These are phyloP conservation scores for Onychorhynchus coronatus DNA, from an alignment of 2,113 vertebrate genomes.

Conservation along the genomic window DNA sequence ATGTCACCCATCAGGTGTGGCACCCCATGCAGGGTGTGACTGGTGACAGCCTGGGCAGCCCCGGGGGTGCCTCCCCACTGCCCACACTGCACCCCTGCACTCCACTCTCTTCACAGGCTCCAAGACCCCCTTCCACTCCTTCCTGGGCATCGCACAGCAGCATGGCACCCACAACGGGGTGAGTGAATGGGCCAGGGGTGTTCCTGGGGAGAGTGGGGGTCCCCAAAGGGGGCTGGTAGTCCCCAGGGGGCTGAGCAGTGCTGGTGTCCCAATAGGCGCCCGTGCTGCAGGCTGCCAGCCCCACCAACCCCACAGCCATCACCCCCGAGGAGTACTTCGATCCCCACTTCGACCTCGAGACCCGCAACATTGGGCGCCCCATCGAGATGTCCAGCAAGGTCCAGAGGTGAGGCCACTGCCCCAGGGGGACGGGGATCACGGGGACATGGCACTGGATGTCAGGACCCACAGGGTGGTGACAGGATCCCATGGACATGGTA, in stretches of 20 bases:
- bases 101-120: conserved; percentile 70
- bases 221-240: not conserved
- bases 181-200: conserved; percentile 17
- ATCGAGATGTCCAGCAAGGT: conserved; percentile 96
- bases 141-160: conserved; percentile 95
- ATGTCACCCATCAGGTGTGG: not conserved
- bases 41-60: accelerated
- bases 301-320: conserved; percentile 89
- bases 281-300: conserved; percentile 86
- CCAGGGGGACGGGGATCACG: accelerated
- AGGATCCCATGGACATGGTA: not conserved
- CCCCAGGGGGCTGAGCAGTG: not conserved
- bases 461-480: not conserved
- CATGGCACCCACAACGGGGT: conserved; percentile 89
- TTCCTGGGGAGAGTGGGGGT: accelerated
- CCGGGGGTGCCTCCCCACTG: not conserved
- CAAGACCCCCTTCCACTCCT: conserved; percentile 95
- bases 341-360: conserved; percentile 79
- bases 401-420: conserved; percentile 81
- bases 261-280: conserved; percentile 70
- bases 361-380: conserved; percentile 90
- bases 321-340: conserved; percentile 95
- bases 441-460: not conserved
- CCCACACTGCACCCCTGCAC: not conserved
- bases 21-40: not conserved